Conservation (phyloP, 2,888 invertebrate species). For the Heteropelma amictum region DNA sequence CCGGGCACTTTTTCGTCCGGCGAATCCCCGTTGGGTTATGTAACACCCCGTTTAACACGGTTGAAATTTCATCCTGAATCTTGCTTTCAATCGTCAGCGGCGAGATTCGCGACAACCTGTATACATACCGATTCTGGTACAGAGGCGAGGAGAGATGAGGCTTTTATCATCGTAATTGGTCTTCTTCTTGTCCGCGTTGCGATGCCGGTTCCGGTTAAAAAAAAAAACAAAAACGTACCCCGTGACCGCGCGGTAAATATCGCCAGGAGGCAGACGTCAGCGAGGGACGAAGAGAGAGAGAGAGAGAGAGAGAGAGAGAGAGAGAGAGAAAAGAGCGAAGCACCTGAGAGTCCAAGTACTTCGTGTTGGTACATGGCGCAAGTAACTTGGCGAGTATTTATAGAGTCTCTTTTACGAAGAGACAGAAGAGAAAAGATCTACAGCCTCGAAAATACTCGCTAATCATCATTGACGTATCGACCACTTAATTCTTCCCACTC, state of each 20-base stretch:
- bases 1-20: no score
- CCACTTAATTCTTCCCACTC: constrained; percentile 47
- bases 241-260: constrained; percentile 36
- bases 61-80: no score
- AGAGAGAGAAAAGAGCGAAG: not conserved
- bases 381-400: not conserved
- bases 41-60: no score
- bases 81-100: no score
- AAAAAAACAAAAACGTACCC: constrained; percentile 3
- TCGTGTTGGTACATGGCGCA: not conserved
- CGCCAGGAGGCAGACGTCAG: constrained; percentile 34
- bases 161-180: constrained; percentile 71
- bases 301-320: not conserved
- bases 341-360: not conserved
- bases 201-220: constrained; percentile 60
- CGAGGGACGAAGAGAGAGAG: constrained; percentile 4
- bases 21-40: no score
- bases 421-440: not conserved
- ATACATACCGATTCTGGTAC: constrained; percentile 15
- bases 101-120: not conserved
- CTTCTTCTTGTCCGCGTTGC: constrained; percentile 72
- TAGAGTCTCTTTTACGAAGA: constrained; percentile 10
- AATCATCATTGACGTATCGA: constrained; percentile 28
- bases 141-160: constrained; percentile 53
- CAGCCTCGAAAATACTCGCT: constrained; percentile 2